A percentile compares a stretch with the other conserved stretches of the same genome.
phyloP scores from a whole-genome alignment of 1,140 invertebrate genomes.

The Pinna nobilis region DNA sequence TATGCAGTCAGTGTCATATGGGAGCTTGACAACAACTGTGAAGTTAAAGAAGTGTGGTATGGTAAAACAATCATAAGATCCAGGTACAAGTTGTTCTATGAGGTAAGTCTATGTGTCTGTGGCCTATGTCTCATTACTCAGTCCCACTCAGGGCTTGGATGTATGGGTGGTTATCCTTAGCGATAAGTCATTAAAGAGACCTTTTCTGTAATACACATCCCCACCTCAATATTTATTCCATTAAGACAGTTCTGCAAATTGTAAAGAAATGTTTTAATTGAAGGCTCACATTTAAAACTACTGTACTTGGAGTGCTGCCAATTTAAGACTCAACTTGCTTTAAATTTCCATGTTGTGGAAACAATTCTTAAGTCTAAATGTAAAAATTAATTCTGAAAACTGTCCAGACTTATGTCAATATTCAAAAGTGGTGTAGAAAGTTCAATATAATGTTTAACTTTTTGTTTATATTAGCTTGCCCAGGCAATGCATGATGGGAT shows the following conservation, averaged over 20 bases:
- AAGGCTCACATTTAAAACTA: too few species aligned
- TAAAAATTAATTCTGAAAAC: too few species aligned
- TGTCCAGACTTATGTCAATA: too few species aligned
- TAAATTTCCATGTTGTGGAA: too few species aligned
- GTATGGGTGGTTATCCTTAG: neutral
- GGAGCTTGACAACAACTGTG: constrained; percentile 65
- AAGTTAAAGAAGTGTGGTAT: constrained; percentile 72
- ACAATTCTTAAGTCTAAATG: too few species aligned
- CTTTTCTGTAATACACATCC: too few species aligned
- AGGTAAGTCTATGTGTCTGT: constrained; percentile 61
- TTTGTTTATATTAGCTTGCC: constrained; percentile 57
- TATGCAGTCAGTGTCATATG: constrained; percentile 75
- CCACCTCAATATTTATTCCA: too few species aligned
- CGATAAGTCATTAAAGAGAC: too few species aligned
- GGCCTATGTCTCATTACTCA: neutral
- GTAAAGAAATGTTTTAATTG: too few species aligned
- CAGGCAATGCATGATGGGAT: constrained; percentile 68
- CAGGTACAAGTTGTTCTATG: constrained; percentile 74
- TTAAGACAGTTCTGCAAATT: too few species aligned
- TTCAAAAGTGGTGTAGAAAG: neutral
- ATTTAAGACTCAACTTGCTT: too few species aligned
- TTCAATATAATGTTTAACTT: neutral
- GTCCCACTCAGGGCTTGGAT: neutral
- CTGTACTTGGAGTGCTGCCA: too few species aligned
- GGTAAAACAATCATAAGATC: constrained; percentile 73